Base-by-base conservation (phyloP, 1,140 invertebrate genomes). In the Zaprionus davidi region DNA sequence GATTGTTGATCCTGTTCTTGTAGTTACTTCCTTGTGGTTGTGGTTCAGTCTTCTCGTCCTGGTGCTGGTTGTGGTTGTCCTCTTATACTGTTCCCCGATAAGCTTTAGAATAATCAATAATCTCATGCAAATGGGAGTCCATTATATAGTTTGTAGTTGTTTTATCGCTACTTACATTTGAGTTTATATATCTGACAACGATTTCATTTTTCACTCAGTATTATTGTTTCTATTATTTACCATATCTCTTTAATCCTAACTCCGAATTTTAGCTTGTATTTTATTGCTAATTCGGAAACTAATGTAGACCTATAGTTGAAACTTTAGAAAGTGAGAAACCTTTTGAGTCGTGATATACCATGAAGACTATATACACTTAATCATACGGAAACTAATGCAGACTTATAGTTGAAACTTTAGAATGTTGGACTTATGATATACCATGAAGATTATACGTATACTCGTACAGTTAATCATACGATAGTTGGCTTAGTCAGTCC, bases 11-110 rank as follows among this genome's bases (percentile, higher is more conserved):
- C 41, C 26, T 22, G 31, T 31, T 38, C 13, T 44, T n/a, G 34
- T 53, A 13, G 31, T 41, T 56, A 17, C 12, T 31, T 44, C 57
- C 28, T 51, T 56, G 6, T 22, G 72, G 28, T 55, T 56, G 11
- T 46, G 59, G 67, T 17, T 36, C n/a, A 46, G 41, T 46, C 17
- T 20, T 2, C n/a, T 53, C 17, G 12, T 15, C 41, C 20, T 53
- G 24, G 0, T 26, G 13, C 49, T 63, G 44, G 56, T 53, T 60
- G 15, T 38, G 57, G 58, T 49, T 58, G 26, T 49, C 13, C 26
- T 51, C n/a, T 46, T 12, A 15, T 51, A 41, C 36, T 5, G 36
- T 15, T 38, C 13, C 11, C 12, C 1, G 13, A 5, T 38, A 9
- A 46, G 41, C 7, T 17, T 17, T 46, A 17, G 9, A 9, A 46